Evolutionary conservation across 2,113 vertebrate genomes (phyloP).

Genomic region (Rousettus leschenaultii): DNA sequence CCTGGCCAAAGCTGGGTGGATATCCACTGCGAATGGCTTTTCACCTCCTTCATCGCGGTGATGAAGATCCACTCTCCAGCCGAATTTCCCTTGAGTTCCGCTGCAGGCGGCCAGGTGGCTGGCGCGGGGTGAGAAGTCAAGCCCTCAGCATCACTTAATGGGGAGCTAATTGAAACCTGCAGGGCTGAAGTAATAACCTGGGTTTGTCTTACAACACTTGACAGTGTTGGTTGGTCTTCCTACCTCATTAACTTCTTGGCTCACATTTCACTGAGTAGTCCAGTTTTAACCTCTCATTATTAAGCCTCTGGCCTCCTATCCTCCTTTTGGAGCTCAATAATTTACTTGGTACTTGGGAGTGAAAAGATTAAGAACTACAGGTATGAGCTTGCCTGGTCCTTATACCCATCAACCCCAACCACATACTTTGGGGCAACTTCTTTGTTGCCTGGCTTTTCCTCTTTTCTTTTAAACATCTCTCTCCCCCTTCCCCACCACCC

Average conservation of each 20-base stretch:
- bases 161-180: background rate
- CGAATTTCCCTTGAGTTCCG: background rate
- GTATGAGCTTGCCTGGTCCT: background rate
- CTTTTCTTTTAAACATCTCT: background rate
- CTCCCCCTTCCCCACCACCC: fast-evolving
- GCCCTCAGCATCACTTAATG: background rate
- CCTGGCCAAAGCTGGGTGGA: background rate
- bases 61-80: background rate
- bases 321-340: background rate
- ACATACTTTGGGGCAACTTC: background rate
- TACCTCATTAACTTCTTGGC: slow-evolving; percentile 21
- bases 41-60: background rate
- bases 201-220: background rate
- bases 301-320: background rate
- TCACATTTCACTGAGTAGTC: background rate
- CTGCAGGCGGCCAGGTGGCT: background rate
- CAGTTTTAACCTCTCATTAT: background rate
- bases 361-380: background rate
- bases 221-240: background rate
- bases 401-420: background rate
- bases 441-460: background rate
- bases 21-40: background rate
- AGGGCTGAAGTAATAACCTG: background rate
- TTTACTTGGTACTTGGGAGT: background rate
- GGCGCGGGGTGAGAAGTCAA: background rate